Evolutionary conservation across 2,888 invertebrate genomes (phyloP), one percentile per base, ranked within the genome.

Genomic region (Agonopterix arenella): DNA sequence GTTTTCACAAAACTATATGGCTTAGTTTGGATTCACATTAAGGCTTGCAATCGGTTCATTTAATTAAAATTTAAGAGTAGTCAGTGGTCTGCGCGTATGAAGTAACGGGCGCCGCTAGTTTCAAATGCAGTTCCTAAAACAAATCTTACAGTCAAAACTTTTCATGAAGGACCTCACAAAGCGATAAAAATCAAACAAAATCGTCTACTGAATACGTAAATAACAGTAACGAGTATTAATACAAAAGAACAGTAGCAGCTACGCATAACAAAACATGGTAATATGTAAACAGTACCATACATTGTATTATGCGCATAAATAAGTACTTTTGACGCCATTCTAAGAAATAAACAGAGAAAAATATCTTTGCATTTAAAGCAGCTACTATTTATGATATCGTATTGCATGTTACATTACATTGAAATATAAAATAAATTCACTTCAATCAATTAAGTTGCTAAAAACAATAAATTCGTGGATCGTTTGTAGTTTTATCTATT

Each of bases 191-290:
- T 67, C 65, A 64, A 28, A 28, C 64, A 64, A 73, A 65, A 64
- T 66, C 65, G 61, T 61, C 61, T 52, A 57, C 64, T 60, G 72
- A 72, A 76, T 74, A 74, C 74, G 70, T 71, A 71, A 74, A 72
- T 70, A 61, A 66, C 62, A 59, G 68, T 65, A 68, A 62, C 64
- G 68, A 70, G 64, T 68, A 63, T 16, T 44, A 46, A 38, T 36
- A 48, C 52, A 52, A 72, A 76, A 73, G 68, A 73, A 75, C 71
- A 71, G 77, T 76, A 75, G 76, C 77, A 56, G 63, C 62, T 62
- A 64, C 63, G 65, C 68, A 66, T 66, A 76, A 76, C 73, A 71
- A 73, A 75, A 64, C 66, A 69, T 69, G 72, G 64, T 66, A 73
- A 71, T 70, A 65, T 71, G 71, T 73, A 75, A 76, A 76, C 73